Base-by-base conservation (phyloP, 2,888 invertebrate genomes). In the Melinopterus prodromus region DNA sequence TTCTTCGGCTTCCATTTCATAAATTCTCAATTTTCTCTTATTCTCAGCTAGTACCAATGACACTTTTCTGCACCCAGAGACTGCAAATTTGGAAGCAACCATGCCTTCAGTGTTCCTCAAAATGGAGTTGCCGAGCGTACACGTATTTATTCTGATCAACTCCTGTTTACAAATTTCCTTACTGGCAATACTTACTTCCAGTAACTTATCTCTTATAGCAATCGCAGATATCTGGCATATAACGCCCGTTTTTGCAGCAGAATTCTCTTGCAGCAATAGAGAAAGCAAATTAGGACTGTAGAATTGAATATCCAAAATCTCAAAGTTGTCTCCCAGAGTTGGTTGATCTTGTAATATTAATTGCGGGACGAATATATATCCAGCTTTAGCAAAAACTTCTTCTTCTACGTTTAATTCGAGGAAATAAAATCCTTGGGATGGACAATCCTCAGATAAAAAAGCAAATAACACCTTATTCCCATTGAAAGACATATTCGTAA, bases 1-100 rank as follows among this genome's bases (percentile, higher is more conserved):
- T 35, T 97, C 97, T 86, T 98, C 98, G 0, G 94, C 95, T 90
- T 98, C 98, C 94, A 97, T 97, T 89, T 98, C 97, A 87, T 96
- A 96, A 76, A 98, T 92, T 82, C 96, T 92, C 71, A 98, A 83
- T 88, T 96, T 95, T 80, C 96, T 93, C 78, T 91, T 91, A 85
- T 93, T 96, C 84, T 95, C 95, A 15, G 96, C 95, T 70, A 98
- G 90, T 75, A 98, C 93, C 70, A 97, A 95, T 7, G 97, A 95
- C 7, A 98, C 96, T 90, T 95, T 95, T 53, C 94, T 89, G 6
- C 94, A 93, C 0, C 98, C 97, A 72, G 97, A 97, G 3, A 98
- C 97, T 1, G 97, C 95, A 85, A 98, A 92, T 82, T 91, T 90
- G 80, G 92, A 92, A 2, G 93, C 93, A 83, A 92, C 91, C 90